Evolutionary conservation across 2,888 invertebrate genomes (phyloP), one percentile per base, ranked within the genome.

Genomic region (Junonia oenone): DNA sequence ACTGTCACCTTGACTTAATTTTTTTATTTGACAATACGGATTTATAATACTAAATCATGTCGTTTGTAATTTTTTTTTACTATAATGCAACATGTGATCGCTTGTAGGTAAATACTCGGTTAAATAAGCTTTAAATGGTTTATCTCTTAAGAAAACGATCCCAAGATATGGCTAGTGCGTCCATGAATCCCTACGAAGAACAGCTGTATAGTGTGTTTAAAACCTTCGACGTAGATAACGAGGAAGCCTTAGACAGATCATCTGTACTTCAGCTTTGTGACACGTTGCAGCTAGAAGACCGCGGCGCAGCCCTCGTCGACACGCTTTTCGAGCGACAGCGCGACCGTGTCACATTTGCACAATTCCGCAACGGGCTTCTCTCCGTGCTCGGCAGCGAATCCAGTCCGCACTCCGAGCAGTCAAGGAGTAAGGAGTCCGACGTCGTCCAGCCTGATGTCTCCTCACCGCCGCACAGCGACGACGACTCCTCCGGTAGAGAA

Each of bases 141-240:
- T 51, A 33, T 15, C 37, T 33, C 17, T 14, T 26, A 11, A 22
- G 19, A 40, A 9, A 55, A 43, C 45, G 38, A 22, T 40, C 45
- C 19, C 38, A 46, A 71, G 67, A 65, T 62, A 87, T 89, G 88
- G 88, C 82, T 64, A 73, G 74, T 70, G 69, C 71, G 60, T 79
- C 81, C 58, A 80, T 93, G 78, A 95, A 95, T 88, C 95, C 94
- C 43, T 96, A 96, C 76, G 96, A 96, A 80, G 93, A 94, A 83
- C 95, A 96, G 89, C 91, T 96, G 71, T 93, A 94, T 69, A 93
- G 93, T 68, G 95, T 96, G 74, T 96, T 96, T 75, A 93, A 95
- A 78, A 95, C 94, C 73, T 95, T 95, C 84, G 94, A 95, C 81
- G 90, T 91, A 63, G 92, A 93, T 73, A 93, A 93, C 70, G 91